A percentile compares a stretch with the other conserved stretches of the same genome.
Conservation (phyloP, 1,140 invertebrate genomes). For the Hylaeus anthracinus region DNA sequence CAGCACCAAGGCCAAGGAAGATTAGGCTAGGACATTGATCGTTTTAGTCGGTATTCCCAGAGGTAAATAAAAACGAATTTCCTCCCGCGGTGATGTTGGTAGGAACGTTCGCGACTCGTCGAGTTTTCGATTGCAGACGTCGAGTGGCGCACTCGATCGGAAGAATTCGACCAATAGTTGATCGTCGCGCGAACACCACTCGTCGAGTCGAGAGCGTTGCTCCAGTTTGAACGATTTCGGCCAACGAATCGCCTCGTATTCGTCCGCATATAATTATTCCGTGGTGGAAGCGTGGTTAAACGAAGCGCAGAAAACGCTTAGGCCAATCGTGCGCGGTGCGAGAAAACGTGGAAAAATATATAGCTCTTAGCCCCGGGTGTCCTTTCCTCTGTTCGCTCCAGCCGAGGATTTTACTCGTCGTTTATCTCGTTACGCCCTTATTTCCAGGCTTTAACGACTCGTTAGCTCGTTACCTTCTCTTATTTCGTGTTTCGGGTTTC, state of each 20-base stretch:
- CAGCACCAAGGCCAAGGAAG: slow-evolving; percentile 43
- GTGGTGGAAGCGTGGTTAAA: slow-evolving; percentile 56
- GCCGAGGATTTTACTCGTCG: slow-evolving; percentile 46
- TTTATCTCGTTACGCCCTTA: slow-evolving; percentile 8
- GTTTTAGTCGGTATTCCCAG: slow-evolving; percentile 33
- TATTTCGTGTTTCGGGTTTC: not conserved
- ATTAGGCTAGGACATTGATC: slow-evolving; percentile 47
- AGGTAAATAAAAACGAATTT: slow-evolving; percentile 31
- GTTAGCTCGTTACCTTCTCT: slow-evolving; percentile 13
- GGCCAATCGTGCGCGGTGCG: slow-evolving; percentile 57
- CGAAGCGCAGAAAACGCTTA: slow-evolving; percentile 57
- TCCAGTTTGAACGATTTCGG: not conserved
- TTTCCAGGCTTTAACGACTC: slow-evolving; percentile 13
- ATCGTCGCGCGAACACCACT: not conserved
- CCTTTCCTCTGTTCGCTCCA: slow-evolving; percentile 21
- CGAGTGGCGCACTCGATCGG: too few relatives aligned
- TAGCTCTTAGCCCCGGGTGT: slow-evolving; percentile 51
- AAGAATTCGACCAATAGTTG: too few relatives aligned
- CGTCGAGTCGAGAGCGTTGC: slow-evolving; percentile 26
- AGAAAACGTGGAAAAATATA: slow-evolving; percentile 50
- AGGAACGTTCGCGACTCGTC: slow-evolving; percentile 25
- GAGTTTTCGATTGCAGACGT: not conserved
- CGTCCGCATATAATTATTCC: slow-evolving; percentile 33
- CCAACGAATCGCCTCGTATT: slow-evolving; percentile 27
- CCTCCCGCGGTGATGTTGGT: not conserved